These are phyloP conservation scores for Pterocles orientalis DNA, from an alignment of 2,113 vertebrate species.

Conservation along the genomic window DNA sequence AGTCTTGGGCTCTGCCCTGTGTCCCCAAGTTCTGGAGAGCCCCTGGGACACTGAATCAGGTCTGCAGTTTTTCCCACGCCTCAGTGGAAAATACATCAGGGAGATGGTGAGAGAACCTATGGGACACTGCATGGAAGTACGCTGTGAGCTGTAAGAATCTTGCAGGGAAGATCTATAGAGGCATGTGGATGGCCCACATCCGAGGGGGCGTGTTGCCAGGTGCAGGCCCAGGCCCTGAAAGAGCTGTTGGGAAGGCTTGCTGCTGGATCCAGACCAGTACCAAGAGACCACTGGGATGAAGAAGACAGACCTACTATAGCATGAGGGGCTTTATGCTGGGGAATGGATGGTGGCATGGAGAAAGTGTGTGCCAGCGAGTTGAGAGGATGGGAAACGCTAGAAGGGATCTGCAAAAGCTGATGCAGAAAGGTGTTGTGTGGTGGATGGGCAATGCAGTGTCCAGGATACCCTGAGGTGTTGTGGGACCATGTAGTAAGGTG, in stretches of 20 bases:
- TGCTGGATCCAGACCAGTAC: neutral
- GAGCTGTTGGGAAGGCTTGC: neutral
- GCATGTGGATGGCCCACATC: neutral
- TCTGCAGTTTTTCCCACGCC: neutral
- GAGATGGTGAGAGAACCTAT: neutral
- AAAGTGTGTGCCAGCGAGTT: neutral
- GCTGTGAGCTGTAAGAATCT: neutral
- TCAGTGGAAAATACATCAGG: neutral
- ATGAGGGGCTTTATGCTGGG: neutral
- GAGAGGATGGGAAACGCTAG: neutral
- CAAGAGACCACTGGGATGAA: neutral
- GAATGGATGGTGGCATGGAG: neutral
- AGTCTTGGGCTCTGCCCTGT: neutral
- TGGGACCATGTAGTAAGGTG: neutral
- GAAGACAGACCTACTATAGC: neutral
- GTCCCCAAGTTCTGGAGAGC: neutral
- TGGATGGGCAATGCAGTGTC: neutral
- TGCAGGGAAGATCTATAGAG: neutral
- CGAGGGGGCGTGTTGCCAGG: neutral
- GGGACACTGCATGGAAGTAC: neutral
- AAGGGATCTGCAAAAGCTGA: neutral
- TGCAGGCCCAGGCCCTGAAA: neutral
- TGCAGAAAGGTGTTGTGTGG: accelerated
- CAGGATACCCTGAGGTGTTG: neutral
- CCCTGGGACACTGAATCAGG: neutral